Percentiles rank a stretch among this genome's conserved stretches.
Conservation (phyloP, 2,888 invertebrate genomes). For the Amblyjoppa proteus region DNA sequence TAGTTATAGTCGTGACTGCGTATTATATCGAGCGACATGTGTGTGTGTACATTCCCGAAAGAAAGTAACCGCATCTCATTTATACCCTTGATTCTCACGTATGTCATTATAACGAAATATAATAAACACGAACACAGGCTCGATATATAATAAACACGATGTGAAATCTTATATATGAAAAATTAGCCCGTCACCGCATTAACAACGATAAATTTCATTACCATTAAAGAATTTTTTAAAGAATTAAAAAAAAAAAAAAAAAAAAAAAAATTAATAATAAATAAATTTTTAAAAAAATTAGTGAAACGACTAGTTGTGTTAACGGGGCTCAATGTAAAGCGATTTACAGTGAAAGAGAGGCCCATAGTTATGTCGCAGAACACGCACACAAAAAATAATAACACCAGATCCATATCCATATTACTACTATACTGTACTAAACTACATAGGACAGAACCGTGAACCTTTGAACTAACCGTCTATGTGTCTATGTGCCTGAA, state of each 20-base stretch:
- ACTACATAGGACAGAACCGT: conserved; percentile 64
- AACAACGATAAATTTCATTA: neutral
- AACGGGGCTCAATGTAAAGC: neutral
- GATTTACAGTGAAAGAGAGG: neutral
- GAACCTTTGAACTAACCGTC: conserved; percentile 73
- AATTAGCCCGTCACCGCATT: neutral
- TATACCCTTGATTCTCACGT: conserved; percentile 50
- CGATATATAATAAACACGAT: neutral
- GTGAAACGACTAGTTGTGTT: neutral
- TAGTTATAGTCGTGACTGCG: conserved; percentile 41
- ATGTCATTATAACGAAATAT: conserved; percentile 31
- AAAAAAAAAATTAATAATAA: neutral
- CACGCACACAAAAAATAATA: conserved; percentile 43
- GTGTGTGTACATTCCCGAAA: conserved; percentile 59
- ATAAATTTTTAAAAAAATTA: neutral
- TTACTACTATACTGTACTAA: conserved; percentile 51
- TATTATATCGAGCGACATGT: conserved; percentile 50
- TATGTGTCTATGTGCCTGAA: conserved; percentile 83
- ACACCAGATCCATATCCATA: conserved; percentile 45
- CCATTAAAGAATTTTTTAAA: neutral
- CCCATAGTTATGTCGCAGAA: conserved; percentile 13
- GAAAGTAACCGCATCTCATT: conserved; percentile 61
- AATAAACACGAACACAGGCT: conserved; percentile 9
- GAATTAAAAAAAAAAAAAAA: neutral
- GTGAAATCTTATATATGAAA: conserved; percentile 29